These are phyloP conservation scores for Notoglanidium macrostoma DNA, from an alignment of 2,797 vertebrate genomes.

Conservation along the genomic window DNA sequence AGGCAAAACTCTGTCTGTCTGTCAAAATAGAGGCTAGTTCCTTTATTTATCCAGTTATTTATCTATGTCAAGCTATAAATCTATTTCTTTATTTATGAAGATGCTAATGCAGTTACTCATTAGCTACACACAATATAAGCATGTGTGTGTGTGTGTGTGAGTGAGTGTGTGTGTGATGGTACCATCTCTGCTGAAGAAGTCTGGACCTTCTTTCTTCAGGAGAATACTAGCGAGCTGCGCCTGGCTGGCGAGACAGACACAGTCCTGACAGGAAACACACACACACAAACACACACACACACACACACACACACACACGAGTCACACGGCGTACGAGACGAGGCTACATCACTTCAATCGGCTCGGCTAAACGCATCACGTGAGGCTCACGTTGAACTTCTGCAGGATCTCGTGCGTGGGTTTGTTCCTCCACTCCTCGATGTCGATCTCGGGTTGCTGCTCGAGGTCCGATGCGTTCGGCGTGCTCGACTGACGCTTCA, in stretches of 20 bases:
- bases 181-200: conserved; percentile 90
- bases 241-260: conserved; percentile 87
- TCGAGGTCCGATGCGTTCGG: conserved; percentile 83
- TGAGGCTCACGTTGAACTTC: conserved; percentile 85
- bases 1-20: too few relatives aligned
- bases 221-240: conserved; percentile 85
- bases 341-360: neutral
- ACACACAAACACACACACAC: conserved; percentile 16
- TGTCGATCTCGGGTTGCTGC: conserved; percentile 84
- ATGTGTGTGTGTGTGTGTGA: neutral
- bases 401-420: conserved; percentile 86
- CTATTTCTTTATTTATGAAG: neutral
- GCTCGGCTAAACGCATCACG: too few relatives aligned
- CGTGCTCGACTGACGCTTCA: conserved; percentile 93
- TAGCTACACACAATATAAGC: neutral
- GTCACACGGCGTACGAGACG: neutral
- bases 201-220: conserved; percentile 87
- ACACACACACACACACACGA: conserved; percentile 5
- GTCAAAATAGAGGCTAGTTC: too few relatives aligned
- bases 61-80: too few relatives aligned
- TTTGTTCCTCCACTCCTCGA: conserved; percentile 83
- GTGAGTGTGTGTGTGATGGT: neutral
- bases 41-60: too few relatives aligned
- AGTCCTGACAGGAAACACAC: conserved; percentile 77
- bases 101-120: too few relatives aligned